Evolutionary conservation across 1,140 invertebrate genomes (phyloP).

Genomic region (Tetraneura akinire): DNA sequence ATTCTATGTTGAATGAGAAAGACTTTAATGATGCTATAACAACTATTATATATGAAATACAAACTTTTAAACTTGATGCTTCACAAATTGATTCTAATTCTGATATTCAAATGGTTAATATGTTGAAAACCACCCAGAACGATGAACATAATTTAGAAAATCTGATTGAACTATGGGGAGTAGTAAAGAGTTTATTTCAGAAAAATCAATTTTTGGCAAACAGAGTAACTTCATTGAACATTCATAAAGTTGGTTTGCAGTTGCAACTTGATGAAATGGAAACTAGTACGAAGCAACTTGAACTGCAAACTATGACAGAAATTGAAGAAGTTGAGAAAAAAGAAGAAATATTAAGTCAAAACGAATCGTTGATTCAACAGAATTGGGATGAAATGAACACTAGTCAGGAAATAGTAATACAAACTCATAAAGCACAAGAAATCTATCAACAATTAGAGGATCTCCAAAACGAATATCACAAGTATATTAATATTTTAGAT

Average conservation of each 20-base stretch:
- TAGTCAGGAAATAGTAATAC: slow-evolving; percentile 21
- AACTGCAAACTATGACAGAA: background rate
- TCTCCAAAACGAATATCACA: slow-evolving; percentile 23
- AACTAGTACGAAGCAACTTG: background rate
- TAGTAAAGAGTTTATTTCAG: background rate
- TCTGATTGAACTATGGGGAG: background rate
- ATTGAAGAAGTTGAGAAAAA: slow-evolving; percentile 8
- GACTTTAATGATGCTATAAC: background rate
- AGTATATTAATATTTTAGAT: too few relatives aligned
- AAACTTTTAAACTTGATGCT: background rate
- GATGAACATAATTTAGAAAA: background rate
- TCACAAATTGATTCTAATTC: background rate
- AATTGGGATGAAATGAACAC: slow-evolving; percentile 40
- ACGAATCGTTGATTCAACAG: slow-evolving; percentile 36
- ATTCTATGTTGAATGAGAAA: background rate
- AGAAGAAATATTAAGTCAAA: slow-evolving; percentile 20
- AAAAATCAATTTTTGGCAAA: slow-evolving; percentile 14
- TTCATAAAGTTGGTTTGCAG: slow-evolving; percentile 31
- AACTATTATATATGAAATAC: background rate
- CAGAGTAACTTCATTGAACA: slow-evolving; percentile 22
- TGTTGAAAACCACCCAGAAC: background rate
- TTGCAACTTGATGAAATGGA: slow-evolving; percentile 32
- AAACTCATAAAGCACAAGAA: slow-evolving; percentile 14
- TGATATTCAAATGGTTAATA: background rate
- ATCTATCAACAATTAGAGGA: slow-evolving; percentile 39